A percentile compares a stretch with the other conserved stretches of the same genome.
Conservation (phyloP, 2,797 vertebrate species). For the Lemur catta region DNA sequence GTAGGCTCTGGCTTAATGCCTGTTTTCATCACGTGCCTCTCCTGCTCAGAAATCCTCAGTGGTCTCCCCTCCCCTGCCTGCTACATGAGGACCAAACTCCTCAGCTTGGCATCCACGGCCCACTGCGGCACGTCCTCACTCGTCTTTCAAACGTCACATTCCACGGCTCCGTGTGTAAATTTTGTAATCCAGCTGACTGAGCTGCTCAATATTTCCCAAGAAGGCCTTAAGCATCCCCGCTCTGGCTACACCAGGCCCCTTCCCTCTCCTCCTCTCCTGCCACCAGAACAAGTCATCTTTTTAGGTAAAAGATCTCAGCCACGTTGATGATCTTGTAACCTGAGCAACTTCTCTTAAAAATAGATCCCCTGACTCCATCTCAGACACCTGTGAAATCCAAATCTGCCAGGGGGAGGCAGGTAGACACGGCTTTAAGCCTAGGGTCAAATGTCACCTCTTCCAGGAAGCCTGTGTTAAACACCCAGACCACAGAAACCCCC, state of each 20-base stretch:
- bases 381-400: neutral
- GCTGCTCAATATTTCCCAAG: neutral
- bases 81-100: neutral
- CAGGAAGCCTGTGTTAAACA: neutral
- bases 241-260: neutral
- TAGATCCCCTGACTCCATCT: neutral
- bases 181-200: neutral
- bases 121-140: neutral
- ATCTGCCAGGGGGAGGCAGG: neutral
- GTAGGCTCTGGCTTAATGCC: neutral
- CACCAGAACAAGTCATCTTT: neutral
- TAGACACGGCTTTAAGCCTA: neutral
- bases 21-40: neutral
- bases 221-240: neutral
- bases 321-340: neutral
- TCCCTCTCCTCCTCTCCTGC: neutral
- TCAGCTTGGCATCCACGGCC: neutral
- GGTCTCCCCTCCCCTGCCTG: neutral
- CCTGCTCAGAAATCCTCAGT: neutral
- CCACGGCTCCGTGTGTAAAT: neutral
- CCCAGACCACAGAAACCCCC: too few relatives aligned
- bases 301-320: neutral
- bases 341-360: neutral
- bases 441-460: neutral
- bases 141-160: neutral